phyloP scores from a whole-genome alignment of 2,113 vertebrate species.

The Patagioenas fasciata region DNA sequence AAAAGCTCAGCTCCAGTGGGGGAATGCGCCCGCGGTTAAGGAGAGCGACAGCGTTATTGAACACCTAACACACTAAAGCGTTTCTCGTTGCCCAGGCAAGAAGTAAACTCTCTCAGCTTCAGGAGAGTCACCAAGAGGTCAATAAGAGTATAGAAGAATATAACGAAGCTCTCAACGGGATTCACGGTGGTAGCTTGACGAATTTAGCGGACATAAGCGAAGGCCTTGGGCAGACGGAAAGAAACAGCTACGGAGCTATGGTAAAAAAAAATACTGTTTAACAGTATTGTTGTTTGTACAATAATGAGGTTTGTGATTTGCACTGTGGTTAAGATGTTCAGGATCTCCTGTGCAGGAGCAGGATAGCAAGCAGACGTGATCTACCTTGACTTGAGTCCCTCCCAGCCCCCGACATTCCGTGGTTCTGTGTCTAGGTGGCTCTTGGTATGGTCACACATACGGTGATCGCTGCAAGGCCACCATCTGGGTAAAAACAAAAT shows the following conservation, averaged over 20 bases:
- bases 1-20: background rate
- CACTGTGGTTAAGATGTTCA: background rate
- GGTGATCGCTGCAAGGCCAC: background rate
- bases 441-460: background rate
- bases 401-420: too few species aligned
- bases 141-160: slow-evolving; percentile 87
- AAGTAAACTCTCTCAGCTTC: slow-evolving; percentile 91
- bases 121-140: slow-evolving; percentile 89
- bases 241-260: slow-evolving; percentile 80
- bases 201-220: slow-evolving; percentile 90
- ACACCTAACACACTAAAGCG: background rate
- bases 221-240: slow-evolving; percentile 83
- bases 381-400: too few species aligned
- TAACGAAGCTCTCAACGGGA: slow-evolving; percentile 85
- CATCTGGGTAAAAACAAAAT: background rate
- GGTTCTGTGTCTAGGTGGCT: background rate
- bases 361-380: too few species aligned
- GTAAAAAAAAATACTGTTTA: slow-evolving; percentile 73
- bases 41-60: background rate
- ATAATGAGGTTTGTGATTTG: background rate
- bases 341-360: too few species aligned
- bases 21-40: background rate
- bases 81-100: slow-evolving; percentile 80
- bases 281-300: background rate
- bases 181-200: slow-evolving; percentile 87